phyloP scores from a whole-genome alignment of 2,888 invertebrate species.

The Drosophila bunnanda region DNA sequence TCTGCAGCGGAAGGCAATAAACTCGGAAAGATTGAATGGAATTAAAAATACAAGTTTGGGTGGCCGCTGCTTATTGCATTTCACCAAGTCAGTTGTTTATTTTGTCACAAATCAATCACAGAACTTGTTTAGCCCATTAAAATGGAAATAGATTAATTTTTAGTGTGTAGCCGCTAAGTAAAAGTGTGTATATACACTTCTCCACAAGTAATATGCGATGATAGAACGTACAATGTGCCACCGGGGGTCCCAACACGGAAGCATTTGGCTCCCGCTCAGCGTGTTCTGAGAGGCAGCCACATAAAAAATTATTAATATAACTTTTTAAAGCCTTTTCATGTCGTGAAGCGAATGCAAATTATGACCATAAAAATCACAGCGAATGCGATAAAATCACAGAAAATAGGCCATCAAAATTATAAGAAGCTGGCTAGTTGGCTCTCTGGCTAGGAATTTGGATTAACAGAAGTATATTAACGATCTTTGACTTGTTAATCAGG shows the following conservation, averaged over 20 bases:
- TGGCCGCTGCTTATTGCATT: conserved; percentile 11
- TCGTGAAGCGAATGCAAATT: conserved; percentile 27
- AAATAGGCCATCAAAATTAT: conserved; percentile 51
- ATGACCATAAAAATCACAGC: conserved; percentile 24
- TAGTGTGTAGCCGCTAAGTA: neutral
- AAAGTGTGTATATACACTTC: neutral
- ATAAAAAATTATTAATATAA: conserved; percentile 34
- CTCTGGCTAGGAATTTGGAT: conserved; percentile 24
- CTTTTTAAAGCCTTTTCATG: conserved; percentile 35
- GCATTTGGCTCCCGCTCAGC: conserved; percentile 20
- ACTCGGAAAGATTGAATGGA: conserved; percentile 10
- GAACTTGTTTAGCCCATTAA: neutral
- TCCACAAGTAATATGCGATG: neutral
- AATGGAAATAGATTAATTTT: neutral
- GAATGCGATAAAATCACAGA: conserved; percentile 40
- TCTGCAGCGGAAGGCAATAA: conserved; percentile 27
- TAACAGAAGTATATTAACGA: conserved; percentile 30
- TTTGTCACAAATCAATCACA: conserved; percentile 3
- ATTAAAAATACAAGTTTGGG: conserved; percentile 16
- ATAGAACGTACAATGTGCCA: conserved; percentile 6
- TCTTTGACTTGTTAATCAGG: conserved; percentile 27
- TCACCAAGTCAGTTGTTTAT: neutral
- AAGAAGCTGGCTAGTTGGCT: conserved; percentile 26
- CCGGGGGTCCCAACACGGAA: conserved; percentile 40
- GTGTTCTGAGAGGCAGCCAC: conserved; percentile 33